Conservation (phyloP, 2,797 vertebrate species). For the Gallinago nigripennis region DNA sequence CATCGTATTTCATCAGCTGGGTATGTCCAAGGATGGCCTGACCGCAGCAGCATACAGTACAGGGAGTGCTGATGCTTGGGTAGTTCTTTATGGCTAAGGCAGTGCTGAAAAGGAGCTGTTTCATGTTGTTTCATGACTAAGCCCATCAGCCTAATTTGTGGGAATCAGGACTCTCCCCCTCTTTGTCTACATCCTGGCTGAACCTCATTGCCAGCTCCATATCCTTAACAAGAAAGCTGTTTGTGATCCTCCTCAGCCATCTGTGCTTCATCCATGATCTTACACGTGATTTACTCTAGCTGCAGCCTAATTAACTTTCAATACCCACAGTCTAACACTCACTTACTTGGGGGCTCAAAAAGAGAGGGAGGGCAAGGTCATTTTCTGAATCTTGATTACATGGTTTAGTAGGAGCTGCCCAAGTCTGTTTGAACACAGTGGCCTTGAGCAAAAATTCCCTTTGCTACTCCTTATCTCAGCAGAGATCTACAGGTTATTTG, state of each 20-base stretch:
- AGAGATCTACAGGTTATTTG: constrained; percentile 40
- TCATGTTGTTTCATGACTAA: not conserved
- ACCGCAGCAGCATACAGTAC: accelerated
- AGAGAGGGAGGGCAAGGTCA: constrained; percentile 19
- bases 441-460: constrained; percentile 49
- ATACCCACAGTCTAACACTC: not conserved
- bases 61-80: no score
- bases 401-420: not conserved
- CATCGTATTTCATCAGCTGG: not conserved
- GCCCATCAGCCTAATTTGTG: not conserved
- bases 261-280: not conserved
- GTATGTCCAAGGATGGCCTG: accelerated
- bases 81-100: accelerated
- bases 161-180: not conserved
- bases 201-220: not conserved
- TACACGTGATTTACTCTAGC: not conserved
- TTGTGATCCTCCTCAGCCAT: constrained; percentile 7
- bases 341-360: not conserved
- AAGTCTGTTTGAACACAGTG: constrained; percentile 13
- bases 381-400: constrained; percentile 9
- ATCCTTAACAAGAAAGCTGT: not conserved
- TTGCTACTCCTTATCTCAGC: constrained; percentile 9
- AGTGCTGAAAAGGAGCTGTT: not conserved
- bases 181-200: not conserved
- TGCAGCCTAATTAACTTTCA: not conserved